phyloP scores from a whole-genome alignment of 2,113 vertebrate species.

The Cephalophus harveyi region DNA sequence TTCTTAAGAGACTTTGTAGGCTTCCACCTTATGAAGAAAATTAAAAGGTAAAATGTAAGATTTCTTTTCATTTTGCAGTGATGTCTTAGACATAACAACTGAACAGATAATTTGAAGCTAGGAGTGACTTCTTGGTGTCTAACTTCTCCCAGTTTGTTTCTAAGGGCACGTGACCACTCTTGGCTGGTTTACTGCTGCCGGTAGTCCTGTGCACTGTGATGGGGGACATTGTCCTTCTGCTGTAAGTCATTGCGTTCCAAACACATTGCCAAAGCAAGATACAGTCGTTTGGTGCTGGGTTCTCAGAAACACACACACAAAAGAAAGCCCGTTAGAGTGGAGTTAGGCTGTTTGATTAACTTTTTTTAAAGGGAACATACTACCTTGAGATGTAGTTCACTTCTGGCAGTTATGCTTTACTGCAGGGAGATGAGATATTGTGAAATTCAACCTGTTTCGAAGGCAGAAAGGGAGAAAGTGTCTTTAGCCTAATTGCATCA shows the following conservation, averaged over 20 bases:
- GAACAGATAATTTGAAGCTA: not conserved
- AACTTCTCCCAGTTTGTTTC: not conserved
- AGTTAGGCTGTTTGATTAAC: not conserved
- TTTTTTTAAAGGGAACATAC: not conserved
- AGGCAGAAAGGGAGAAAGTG: not conserved
- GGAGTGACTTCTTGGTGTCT: not conserved
- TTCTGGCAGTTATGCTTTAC: not conserved
- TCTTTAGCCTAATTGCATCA: not conserved
- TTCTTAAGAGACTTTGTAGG: slow-evolving; percentile 1
- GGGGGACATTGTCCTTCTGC: not conserved
- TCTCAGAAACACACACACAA: not conserved
- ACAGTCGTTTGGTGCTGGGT: not conserved
- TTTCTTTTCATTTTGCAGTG: not conserved
- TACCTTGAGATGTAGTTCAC: not conserved
- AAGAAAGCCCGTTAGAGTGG: not conserved
- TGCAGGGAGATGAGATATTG: not conserved
- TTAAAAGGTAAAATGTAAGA: slow-evolving; percentile 20
- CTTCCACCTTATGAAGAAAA: not conserved
- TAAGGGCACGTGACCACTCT: not conserved
- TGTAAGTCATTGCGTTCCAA: not conserved
- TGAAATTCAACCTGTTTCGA: not conserved
- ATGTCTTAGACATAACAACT: slow-evolving; percentile 21
- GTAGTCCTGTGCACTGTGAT: not conserved
- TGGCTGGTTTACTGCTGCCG: not conserved
- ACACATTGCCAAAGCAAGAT: not conserved